A percentile compares a stretch with the other conserved stretches of the same genome.
Evolutionary conservation across 2,797 vertebrate genomes (phyloP).

Genomic region (Sebastes iracundus): DNA sequence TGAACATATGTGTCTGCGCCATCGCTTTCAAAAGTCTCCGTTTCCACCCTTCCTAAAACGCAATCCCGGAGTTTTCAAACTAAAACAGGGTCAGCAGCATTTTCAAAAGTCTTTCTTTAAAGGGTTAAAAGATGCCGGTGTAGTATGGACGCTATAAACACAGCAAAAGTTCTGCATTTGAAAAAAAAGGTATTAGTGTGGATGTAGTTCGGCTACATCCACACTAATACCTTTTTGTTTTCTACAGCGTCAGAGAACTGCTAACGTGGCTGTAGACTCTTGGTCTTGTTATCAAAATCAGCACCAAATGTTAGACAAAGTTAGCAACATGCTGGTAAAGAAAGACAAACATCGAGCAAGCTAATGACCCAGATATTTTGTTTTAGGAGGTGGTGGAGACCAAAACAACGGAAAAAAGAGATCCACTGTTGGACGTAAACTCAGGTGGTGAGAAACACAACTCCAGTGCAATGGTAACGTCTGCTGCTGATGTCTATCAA

Average conservation of each 20-base stretch:
- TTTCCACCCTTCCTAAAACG: too few relatives aligned
- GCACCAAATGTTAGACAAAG: neutral
- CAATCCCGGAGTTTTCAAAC: neutral
- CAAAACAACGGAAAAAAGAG: neutral
- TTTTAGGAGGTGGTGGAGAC: neutral
- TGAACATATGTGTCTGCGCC: too few relatives aligned
- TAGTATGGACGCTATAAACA: too few relatives aligned
- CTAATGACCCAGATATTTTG: neutral
- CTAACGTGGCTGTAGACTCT: too few relatives aligned
- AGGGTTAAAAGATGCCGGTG: too few relatives aligned
- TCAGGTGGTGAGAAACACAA: neutral
- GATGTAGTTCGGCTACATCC: too few relatives aligned
- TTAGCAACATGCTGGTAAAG: neutral
- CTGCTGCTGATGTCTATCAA: neutral
- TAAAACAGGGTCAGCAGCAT: neutral
- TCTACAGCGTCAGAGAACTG: too few relatives aligned
- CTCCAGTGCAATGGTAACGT: neutral
- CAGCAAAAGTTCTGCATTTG: neutral
- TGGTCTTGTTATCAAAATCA: too few relatives aligned
- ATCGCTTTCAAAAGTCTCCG: too few relatives aligned
- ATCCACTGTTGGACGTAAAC: neutral
- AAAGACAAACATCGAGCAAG: neutral
- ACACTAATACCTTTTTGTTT: too few relatives aligned
- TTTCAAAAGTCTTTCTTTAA: neutral
- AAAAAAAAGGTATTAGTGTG: neutral